Base-by-base conservation (phyloP, 1,140 invertebrate species). In the Papilio machaon region DNA sequence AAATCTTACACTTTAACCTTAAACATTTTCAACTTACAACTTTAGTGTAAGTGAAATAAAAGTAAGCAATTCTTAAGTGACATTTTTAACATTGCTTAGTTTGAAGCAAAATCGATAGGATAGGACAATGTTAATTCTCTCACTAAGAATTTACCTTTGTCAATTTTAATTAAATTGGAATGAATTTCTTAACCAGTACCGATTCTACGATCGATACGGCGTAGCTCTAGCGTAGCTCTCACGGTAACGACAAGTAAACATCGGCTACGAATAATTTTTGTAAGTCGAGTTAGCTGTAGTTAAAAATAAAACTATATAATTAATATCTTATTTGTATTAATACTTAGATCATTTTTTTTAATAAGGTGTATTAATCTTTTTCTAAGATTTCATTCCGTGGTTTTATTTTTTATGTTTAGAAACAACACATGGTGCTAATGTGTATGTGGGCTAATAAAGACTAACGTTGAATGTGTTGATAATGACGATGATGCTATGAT, bases 231-330 rank as follows among this genome's bases (percentile, higher is more conserved):
- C 30, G 64, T 70, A 64, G 60, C 60, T 8, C 60, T 11, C 15
- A 15, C 6, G 35, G 64, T 70, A 70, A 70, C 64, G 64, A 35
- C 64, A 70, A 67, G 6, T 30, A 35, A 30, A 70, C 64, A 64
- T 60, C 10, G 23, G 64, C 64, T 70, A 70, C 64, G 64, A 35
- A 70, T 70, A 70, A 70, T 70, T 70, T n/a, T n/a, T n/a, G n/a
- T n/a, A n/a, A n/a, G 54, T 58, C 7, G n/a, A 58, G 8, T n/a
- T 1, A 58, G 54, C 54, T 58, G n/a, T 58, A 58, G 54, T 8
- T 19, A 11, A 58, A 58, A 19, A 58, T n/a, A 58, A 19, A 58
- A 58, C n/a, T 9, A 17, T n/a, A 58, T 8, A 30, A 30, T 30
- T 30, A 30, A n/a, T n/a, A n/a, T n/a, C n/a, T n/a, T n/a, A n/a